Evolutionary conservation across 2,888 invertebrate species (phyloP), one percentile per base, ranked within the genome.

Genomic region (Cremastinae sp.): DNA sequence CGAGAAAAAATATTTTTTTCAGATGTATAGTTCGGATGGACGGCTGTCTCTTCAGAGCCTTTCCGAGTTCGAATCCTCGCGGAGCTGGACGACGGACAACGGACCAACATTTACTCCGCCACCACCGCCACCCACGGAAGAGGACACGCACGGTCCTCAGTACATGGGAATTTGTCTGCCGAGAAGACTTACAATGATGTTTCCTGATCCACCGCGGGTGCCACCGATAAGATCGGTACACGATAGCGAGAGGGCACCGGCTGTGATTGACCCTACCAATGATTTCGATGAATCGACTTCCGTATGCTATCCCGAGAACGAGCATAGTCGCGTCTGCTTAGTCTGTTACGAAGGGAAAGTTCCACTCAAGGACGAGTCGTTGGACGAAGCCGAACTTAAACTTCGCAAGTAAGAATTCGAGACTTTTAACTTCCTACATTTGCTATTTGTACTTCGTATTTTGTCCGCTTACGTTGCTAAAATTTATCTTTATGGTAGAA

Each of bases 91-190:
- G 16, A 82, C 82, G 38, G 88, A 89, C 16, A 83, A 85, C 34
- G 72, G 81, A 47, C 69, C 84, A 4, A 81, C 85, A 1, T 79
- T 85, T 5, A 87, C 86, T 2, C 84, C 87, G n/a, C 82, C 83
- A 38, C 74, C 81, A 16, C 79, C 78, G n/a, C 75, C 77, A 8
- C 81, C 83, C 0, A 78, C 82, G 82, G 90, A 83, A 28, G 92
- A 92, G 62, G 92, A 92, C 66, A 91, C 92, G 45, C 92, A 91
- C 53, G 93, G 92, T 51, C 89, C 90, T 28, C 90, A 92, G 79
- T 95, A 94, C 86, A 93, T 95, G 91, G 96, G 96, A 18, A 93
- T 96, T 72, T 93, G 94, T 85, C 91, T 96, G 80, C 96, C 96
- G 5, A 91, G 92, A 68, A 93, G 92, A 84, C 91, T 96, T 43